These are phyloP conservation scores for Callionymus lyra DNA, from an alignment of 2,113 vertebrate species.

Conservation along the genomic window DNA sequence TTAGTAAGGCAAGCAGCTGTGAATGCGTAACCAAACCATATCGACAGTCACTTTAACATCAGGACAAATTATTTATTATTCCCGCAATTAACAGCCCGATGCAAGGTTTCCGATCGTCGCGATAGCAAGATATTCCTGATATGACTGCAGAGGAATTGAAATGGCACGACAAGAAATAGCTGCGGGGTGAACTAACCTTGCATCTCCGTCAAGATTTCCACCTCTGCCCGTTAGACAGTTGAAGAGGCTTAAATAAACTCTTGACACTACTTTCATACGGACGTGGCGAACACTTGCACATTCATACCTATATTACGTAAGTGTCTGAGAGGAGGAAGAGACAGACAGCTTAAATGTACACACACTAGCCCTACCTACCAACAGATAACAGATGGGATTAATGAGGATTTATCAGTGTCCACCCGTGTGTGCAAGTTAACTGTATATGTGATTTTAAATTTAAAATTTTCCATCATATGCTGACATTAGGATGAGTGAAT, in stretches of 20 bases:
- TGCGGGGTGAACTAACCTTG: constrained; percentile 60
- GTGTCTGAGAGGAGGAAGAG: constrained; percentile 3
- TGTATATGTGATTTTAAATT: not conserved
- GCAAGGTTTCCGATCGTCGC: constrained; percentile 69
- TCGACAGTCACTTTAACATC: too few relatives aligned
- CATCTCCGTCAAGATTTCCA: constrained; percentile 21
- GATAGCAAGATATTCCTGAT: constrained; percentile 66
- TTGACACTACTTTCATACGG: not conserved
- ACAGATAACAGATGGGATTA: constrained; percentile 63
- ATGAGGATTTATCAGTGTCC: constrained; percentile 59
- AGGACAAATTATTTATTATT: not conserved
- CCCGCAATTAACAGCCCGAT: constrained; percentile 67
- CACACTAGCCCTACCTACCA: constrained; percentile 39
- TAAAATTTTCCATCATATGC: too few relatives aligned
- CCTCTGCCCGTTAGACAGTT: not conserved
- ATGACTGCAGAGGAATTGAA: constrained; percentile 51
- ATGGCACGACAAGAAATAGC: constrained; percentile 63
- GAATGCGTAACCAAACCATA: not conserved
- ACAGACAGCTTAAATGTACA: constrained; percentile 43
- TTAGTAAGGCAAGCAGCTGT: not conserved
- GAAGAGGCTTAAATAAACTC: constrained; percentile 5
- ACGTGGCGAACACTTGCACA: not conserved
- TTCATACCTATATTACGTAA: constrained; percentile 11
- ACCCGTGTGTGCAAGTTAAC: not conserved
- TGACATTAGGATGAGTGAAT: too few relatives aligned